A percentile compares a stretch with the other conserved stretches of the same genome.
Evolutionary conservation across 2,113 vertebrate genomes (phyloP).

Genomic region (Zapornia atra): DNA sequence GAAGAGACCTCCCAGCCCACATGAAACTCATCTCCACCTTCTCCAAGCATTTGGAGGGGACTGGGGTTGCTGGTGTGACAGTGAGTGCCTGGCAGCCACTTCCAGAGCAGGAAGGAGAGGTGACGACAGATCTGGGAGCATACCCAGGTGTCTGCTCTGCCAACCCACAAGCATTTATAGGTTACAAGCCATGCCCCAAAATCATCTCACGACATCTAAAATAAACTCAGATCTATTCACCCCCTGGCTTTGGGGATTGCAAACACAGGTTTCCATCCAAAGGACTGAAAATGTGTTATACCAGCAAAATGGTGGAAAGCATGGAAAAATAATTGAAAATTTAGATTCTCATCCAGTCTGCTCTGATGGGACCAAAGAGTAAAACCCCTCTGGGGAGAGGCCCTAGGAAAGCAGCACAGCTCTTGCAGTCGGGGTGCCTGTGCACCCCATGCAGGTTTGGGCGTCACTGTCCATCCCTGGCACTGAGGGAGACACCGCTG

Average conservation of each 20-base stretch:
- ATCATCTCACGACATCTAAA: neutral
- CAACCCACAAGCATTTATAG: neutral
- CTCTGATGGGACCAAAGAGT: neutral
- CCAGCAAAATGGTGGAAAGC: rapidly evolving
- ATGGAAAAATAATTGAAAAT: neutral
- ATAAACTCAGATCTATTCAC: neutral
- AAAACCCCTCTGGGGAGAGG: neutral
- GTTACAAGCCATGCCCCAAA: neutral
- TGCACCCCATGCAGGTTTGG: neutral
- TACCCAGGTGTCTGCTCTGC: neutral
- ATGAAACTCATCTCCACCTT: neutral
- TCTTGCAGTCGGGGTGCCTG: neutral
- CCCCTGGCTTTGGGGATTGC: neutral
- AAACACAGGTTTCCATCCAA: neutral
- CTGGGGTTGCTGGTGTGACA: neutral
- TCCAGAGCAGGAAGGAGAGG: neutral
- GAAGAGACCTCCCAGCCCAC: neutral
- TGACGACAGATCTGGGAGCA: neutral
- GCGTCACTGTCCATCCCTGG: neutral
- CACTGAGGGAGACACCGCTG: neutral
- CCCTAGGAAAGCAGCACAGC: neutral
- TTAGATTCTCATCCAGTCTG: neutral
- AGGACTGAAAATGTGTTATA: neutral
- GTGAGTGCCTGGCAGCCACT: neutral
- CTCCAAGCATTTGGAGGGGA: neutral